Evolutionary conservation across 2,797 vertebrate species (phyloP).

Genomic region (Megaceryle alcyon): DNA sequence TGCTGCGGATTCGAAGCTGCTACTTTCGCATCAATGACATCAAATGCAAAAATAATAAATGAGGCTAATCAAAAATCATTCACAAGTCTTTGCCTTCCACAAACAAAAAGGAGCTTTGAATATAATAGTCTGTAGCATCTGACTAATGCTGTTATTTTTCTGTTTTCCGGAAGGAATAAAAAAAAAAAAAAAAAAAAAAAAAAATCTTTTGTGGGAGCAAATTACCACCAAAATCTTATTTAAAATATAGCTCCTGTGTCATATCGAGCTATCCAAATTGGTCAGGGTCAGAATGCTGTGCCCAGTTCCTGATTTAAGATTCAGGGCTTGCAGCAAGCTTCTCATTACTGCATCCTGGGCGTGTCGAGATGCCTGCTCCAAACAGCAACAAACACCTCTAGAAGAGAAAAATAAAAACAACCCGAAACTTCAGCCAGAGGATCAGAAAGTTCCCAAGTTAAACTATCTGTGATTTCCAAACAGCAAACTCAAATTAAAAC

Average conservation of each 20-base stretch:
- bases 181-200: neutral
- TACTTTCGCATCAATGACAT: neutral
- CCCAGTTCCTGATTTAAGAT: neutral
- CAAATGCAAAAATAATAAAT: constrained; percentile 25
- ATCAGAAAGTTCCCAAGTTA: neutral
- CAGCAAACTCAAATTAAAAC: neutral
- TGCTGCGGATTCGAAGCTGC: neutral
- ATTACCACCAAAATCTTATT: constrained; percentile 6
- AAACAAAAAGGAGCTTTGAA: neutral
- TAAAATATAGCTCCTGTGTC: neutral
- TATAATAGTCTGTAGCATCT: constrained; percentile 19
- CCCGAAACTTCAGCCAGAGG: neutral
- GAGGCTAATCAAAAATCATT: constrained; percentile 28
- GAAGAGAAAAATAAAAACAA: neutral
- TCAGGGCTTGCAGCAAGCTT: neutral
- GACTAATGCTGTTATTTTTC: constrained; percentile 17
- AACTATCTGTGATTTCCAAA: neutral
- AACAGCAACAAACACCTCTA: neutral
- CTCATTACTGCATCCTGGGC: neutral
- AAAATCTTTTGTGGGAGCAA: neutral
- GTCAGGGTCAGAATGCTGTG: neutral
- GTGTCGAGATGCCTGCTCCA: neutral
- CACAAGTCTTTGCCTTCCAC: neutral
- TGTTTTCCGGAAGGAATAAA: neutral
- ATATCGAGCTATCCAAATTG: neutral